Evolutionary conservation across 2,888 invertebrate genomes (phyloP).

Genomic region (Tupiocoris notatus): DNA sequence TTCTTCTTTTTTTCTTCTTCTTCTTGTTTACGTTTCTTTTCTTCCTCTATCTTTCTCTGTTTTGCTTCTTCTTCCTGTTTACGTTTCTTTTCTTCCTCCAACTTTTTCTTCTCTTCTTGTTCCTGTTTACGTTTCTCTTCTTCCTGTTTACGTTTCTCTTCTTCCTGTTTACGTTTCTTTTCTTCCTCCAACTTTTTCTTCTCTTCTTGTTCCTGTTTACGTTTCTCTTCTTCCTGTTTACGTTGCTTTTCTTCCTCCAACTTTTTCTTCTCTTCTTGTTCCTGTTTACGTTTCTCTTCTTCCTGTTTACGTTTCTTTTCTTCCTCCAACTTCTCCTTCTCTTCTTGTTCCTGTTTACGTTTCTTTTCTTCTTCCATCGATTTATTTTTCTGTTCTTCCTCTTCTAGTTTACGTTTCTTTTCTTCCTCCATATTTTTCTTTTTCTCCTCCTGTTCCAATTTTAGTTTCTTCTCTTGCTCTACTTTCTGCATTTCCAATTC

Average conservation of each 20-base stretch:
- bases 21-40: neutral
- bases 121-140: neutral
- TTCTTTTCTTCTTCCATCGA: constrained; percentile 35
- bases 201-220: constrained; percentile 16
- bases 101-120: constrained; percentile 15
- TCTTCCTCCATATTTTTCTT: constrained; percentile 34
- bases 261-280: constrained; percentile 38
- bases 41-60: constrained; percentile 12
- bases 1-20: constrained; percentile 15
- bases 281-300: constrained; percentile 32
- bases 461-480: constrained; percentile 43
- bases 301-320: constrained; percentile 11
- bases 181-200: neutral
- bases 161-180: neutral
- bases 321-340: constrained; percentile 20
- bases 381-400: constrained; percentile 35
- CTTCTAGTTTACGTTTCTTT: constrained; percentile 37
- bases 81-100: neutral
- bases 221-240: constrained; percentile 33
- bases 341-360: constrained; percentile 21
- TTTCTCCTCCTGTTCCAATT: constrained; percentile 40
- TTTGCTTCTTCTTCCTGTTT: constrained; percentile 6
- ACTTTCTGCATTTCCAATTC: constrained; percentile 41
- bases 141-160: neutral
- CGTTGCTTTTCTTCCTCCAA: constrained; percentile 41